A percentile compares a stretch with the other conserved stretches of the same genome.
phyloP scores from a whole-genome alignment of 2,113 vertebrate genomes.

The Lethenteron camtschaticum region DNA sequence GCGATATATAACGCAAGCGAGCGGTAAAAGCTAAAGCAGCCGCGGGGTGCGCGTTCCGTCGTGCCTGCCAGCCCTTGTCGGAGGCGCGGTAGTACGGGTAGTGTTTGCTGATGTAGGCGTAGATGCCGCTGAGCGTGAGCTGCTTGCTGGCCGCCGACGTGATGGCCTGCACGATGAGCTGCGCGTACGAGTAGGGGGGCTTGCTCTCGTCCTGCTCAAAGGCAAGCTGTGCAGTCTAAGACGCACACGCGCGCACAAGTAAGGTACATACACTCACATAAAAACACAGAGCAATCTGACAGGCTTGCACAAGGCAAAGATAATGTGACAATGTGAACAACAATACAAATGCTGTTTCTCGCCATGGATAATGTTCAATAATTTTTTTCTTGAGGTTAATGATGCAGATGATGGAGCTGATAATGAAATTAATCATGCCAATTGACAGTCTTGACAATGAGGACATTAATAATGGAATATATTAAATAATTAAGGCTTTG shows the following conservation, averaged over 20 bases:
- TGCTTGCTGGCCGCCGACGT: conserved; percentile 85
- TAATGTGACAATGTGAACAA: background rate
- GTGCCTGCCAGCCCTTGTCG: conserved; percentile 97
- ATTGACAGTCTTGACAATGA: no score
- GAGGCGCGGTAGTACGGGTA: conserved; percentile 88
- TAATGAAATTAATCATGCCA: no score
- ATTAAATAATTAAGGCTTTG: no score
- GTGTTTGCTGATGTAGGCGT: conserved; percentile 90
- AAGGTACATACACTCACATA: conserved; percentile 3
- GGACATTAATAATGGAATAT: no score
- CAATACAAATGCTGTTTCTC: no score
- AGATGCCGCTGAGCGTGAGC: conserved; percentile 82
- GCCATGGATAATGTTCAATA: no score
- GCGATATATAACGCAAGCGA: no score
- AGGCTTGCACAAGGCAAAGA: background rate
- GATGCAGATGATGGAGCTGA: no score
- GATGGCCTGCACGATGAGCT: conserved; percentile 85
- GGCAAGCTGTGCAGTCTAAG: background rate
- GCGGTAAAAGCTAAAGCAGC: no score
- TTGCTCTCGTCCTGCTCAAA: conserved; percentile 62
- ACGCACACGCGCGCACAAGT: conserved; percentile 9
- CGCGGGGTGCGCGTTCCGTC: no score
- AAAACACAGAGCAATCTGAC: background rate
- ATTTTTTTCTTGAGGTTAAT: no score
- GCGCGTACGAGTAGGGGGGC: conserved; percentile 82